Evolutionary conservation across 2,888 invertebrate species (phyloP), one percentile per base, ranked within the genome.

Genomic region (Caenorhabditis zanzibari): DNA sequence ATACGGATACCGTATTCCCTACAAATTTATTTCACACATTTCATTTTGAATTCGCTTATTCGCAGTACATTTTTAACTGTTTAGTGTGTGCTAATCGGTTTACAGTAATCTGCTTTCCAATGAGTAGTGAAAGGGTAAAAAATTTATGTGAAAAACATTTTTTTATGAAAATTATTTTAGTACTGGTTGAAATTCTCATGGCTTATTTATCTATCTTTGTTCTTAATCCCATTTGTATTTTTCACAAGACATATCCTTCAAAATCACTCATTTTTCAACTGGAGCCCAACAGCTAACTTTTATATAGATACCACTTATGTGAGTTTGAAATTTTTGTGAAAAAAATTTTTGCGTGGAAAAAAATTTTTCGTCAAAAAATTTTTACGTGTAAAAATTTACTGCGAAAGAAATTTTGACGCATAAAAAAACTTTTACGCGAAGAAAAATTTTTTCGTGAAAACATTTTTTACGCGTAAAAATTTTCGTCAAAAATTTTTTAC

Each of bases 291-390:
- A 1, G 38, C 73, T 14, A 52, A 49, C 24, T 73, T 73, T 35
- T 73, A 9, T 10, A 73, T 61, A 5, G 73, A 73, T 14, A 73
- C 73, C n/a, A 73, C 73, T 52, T 73, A 73, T 47, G 73, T 73
- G 32, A 52, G 41, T 38, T 47, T 7, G 0, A 64, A 54, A 54
- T 6, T 54, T 52, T 44, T 32, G 28, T 16, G 44, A 26, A 5
- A 41, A 44, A 59, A 47, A 35, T 32, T 49, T 47, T 47, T n/a
- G n/a, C n/a, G n/a, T n/a, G n/a, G n/a, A n/a, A n/a, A n/a, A n/a
- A n/a, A n/a, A n/a, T n/a, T n/a, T n/a, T n/a, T n/a, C n/a, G n/a
- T n/a, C n/a, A n/a, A n/a, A n/a, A n/a, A n/a, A n/a, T n/a, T n/a
- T n/a, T n/a, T n/a, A n/a, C n/a, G n/a, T n/a, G n/a, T n/a, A n/a